Base-by-base conservation (phyloP, 1,140 invertebrate genomes). In the Maniola jurtina region DNA sequence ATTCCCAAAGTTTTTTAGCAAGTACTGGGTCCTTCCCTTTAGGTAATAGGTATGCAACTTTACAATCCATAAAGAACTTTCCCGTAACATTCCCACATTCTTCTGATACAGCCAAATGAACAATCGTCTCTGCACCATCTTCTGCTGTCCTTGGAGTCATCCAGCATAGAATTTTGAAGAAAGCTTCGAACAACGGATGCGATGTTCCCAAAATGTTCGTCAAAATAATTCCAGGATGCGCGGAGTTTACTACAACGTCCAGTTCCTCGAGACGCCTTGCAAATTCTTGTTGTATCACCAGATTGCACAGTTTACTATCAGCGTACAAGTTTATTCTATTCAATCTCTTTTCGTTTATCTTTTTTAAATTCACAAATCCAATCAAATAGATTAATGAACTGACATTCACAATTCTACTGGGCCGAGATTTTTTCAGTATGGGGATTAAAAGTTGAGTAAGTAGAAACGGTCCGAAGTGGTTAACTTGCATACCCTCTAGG, bases 391-490 rank as follows among this genome's bases (percentile, higher is more conserved):
- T 90, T 61, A 94, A 92, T 0, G 97, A 98, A 0, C 96, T 95
- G 0, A 98, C 95, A 16, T 96, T 94, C 0, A 98, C 92, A 54
- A 99, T 95, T 34, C 97, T 93, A 64, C 95, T 94, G 0, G 96
- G 94, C 0, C 92, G 91, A 3, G 95, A 95, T 67, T 93, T 92
- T 88, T 96, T 97, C 64, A 98, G 75, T 25, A 96, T 78, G 72
- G 96, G 96, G 34, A 93, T 90, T 14, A 94, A 83, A 54, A 94
- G 83, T 76, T 90, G 89, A 1, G 96, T 97, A 10, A 98, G 84
- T 1, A 97, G 90, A 80, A 97, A 97, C 33, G 95, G 96, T 0
- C 96, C 95, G 80, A 96, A 96, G 80, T 97, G 94, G 90, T 99
- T 98, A 0, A 95, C 95, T 25, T 95, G 96, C 94, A 97, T 97